phyloP scores from a whole-genome alignment of 2,113 vertebrate genomes.

The Aythya baeri region DNA sequence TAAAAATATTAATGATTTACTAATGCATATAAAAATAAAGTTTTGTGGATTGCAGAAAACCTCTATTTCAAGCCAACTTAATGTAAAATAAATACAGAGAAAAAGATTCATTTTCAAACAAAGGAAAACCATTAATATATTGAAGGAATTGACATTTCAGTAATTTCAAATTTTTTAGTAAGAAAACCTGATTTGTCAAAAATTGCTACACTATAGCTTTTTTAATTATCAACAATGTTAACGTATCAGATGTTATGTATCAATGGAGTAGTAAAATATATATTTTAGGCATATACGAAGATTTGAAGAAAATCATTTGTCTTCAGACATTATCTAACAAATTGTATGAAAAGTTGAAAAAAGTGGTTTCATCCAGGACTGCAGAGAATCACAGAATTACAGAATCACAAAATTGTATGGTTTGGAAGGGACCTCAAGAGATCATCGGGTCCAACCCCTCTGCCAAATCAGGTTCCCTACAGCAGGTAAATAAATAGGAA shows the following conservation, averaged over 20 bases:
- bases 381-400: no score
- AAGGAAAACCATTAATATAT: background rate
- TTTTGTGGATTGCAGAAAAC: background rate
- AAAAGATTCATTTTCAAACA: background rate
- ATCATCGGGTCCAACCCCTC: no score
- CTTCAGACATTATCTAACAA: background rate
- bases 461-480: no score
- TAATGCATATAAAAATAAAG: background rate
- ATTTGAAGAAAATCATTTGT: background rate
- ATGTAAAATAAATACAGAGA: background rate
- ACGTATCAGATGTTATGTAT: background rate
- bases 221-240: background rate
- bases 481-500: no score
- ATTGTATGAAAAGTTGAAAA: background rate
- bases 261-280: background rate
- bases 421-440: no score
- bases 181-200: background rate
- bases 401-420: no score
- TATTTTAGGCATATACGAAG: background rate
- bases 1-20: background rate
- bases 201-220: background rate
- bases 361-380: accelerated
- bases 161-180: background rate
- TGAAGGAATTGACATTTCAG: background rate
- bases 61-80: background rate